A percentile compares a stretch with the other conserved stretches of the same genome.
Evolutionary conservation across 2,888 invertebrate species (phyloP).

Genomic region (Trisateles emortualis): DNA sequence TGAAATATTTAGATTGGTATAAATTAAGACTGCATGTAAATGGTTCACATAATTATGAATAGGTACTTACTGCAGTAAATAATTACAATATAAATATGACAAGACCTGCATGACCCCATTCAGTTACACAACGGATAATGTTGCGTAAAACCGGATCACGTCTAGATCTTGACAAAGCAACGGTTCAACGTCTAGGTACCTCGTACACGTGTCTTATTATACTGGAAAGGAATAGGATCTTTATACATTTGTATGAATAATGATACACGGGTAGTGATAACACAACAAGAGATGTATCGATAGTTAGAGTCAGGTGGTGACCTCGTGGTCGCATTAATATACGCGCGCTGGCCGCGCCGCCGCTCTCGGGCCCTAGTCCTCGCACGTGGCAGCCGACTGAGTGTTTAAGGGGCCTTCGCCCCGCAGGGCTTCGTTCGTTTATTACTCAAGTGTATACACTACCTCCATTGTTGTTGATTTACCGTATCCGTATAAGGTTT

Average conservation of each 20-base stretch:
- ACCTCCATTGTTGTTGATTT: slow-evolving; percentile 4
- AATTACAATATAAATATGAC: not conserved
- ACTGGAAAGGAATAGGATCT: slow-evolving; percentile 1
- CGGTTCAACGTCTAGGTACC: not conserved
- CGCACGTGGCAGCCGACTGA: slow-evolving; percentile 50
- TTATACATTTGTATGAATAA: slow-evolving; percentile 16
- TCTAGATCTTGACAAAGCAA: slow-evolving; percentile 8
- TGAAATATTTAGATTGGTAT: not conserved
- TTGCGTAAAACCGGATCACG: slow-evolving; percentile 5
- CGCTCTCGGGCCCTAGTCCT: slow-evolving; percentile 52
- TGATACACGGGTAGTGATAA: slow-evolving; percentile 22
- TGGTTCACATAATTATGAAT: not conserved
- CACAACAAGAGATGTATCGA: slow-evolving; percentile 32
- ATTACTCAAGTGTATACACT: slow-evolving; percentile 4
- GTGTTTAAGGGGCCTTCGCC: slow-evolving; percentile 15
- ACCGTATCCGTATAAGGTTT: slow-evolving; percentile 1
- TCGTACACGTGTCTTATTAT: slow-evolving; percentile 3
- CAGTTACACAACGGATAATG: slow-evolving; percentile 8
- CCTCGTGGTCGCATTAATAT: slow-evolving; percentile 64
- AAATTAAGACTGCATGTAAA: not conserved
- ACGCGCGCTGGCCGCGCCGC: slow-evolving; percentile 34
- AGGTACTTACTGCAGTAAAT: not conserved
- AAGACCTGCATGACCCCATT: slow-evolving; percentile 5
- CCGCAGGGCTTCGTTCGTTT: slow-evolving; percentile 7
- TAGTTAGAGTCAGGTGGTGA: slow-evolving; percentile 51